Conservation (phyloP, 2,797 vertebrate genomes). For the Telmatherina bonti region DNA sequence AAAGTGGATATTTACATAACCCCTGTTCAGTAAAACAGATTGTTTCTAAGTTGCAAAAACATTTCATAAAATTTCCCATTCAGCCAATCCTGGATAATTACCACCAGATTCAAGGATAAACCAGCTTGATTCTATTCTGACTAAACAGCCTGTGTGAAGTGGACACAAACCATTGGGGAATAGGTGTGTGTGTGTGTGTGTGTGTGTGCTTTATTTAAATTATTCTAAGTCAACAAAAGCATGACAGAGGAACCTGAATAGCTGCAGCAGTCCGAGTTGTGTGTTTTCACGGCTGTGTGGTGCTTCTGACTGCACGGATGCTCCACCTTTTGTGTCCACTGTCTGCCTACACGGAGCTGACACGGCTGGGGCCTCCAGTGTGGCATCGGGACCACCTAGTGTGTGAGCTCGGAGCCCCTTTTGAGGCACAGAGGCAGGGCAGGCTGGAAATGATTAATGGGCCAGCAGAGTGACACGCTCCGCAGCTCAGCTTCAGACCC, state of each 20-base stretch:
- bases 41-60: background rate
- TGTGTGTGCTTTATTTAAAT: background rate
- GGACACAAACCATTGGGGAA: background rate
- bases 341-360: conserved; percentile 42
- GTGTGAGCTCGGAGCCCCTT: conserved; percentile 60
- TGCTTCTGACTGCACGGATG: conserved; percentile 29
- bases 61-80: background rate
- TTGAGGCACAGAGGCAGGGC: conserved; percentile 63
- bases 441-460: conserved; percentile 81
- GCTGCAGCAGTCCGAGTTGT: conserved; percentile 15
- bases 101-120: background rate
- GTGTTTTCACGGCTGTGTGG: conserved; percentile 35
- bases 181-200: too few species aligned
- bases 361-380: conserved; percentile 61
- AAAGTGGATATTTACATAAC: too few species aligned
- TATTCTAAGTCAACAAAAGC: background rate
- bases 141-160: background rate
- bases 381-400: conserved; percentile 81
- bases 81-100: background rate
- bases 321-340: conserved; percentile 53
- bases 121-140: background rate
- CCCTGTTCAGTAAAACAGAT: too few species aligned
- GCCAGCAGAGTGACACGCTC: conserved; percentile 75
- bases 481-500: conserved; percentile 69
- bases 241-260: conserved; percentile 6